phyloP scores from a whole-genome alignment of 2,797 vertebrate genomes.

The Arremon brunneinucha region DNA sequence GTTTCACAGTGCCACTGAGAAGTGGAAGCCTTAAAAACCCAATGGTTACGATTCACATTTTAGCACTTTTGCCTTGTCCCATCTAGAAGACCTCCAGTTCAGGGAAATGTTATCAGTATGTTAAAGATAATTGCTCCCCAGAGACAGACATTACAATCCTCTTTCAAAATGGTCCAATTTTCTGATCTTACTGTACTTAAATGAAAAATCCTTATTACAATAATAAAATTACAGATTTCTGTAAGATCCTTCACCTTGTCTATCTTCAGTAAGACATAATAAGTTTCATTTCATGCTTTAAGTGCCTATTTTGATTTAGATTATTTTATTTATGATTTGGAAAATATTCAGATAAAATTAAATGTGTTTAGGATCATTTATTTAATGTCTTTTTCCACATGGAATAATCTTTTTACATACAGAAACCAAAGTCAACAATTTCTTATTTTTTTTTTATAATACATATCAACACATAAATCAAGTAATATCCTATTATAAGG shows the following conservation, averaged over 20 bases:
- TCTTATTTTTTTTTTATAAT: neutral
- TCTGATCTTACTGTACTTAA: neutral
- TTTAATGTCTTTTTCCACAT: neutral
- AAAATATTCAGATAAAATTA: neutral
- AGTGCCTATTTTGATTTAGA: neutral
- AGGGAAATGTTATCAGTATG: neutral
- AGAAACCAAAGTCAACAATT: neutral
- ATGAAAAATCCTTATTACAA: neutral
- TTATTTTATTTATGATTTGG: neutral
- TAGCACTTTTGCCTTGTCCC: neutral
- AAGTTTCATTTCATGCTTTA: neutral
- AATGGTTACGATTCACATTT: neutral
- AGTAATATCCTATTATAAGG: neutral
- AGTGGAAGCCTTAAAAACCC: neutral
- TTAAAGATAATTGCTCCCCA: neutral
- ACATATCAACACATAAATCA: neutral
- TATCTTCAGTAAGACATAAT: neutral
- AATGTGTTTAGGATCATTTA: neutral
- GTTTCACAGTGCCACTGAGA: neutral
- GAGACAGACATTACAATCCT: neutral
- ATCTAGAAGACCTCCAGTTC: neutral
- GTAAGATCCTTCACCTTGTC: neutral
- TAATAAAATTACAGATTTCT: neutral
- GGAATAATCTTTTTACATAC: neutral
- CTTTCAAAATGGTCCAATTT: neutral